Base-by-base conservation (phyloP, 2,888 invertebrate genomes). In the Criorhina ranunculi region DNA sequence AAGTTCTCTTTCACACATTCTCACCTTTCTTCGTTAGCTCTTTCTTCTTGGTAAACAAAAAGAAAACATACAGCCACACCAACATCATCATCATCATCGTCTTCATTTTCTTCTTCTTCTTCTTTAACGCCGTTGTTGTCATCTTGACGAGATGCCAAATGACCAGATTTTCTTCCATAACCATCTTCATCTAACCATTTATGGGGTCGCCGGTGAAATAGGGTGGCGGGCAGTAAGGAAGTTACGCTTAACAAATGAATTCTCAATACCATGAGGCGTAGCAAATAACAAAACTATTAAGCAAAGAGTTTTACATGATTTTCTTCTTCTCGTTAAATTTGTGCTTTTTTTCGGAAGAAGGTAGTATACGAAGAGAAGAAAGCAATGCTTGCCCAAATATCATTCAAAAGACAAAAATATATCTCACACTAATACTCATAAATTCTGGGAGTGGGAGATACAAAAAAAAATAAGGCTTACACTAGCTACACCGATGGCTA, bases 321-420 rank as follows among this genome's bases (percentile, higher is more conserved):
- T 66, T 79, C 73, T 83, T 79, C 67, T 46, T 57, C 29, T 49
- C 46, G 53, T 29, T 19, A 0, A n/a, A n/a, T 33, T 55, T 40
- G 53, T 57, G 35, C 12, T 35, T 60, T 49, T 66, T 60, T 64
- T 37, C 59, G 46, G 77, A 72, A 73, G 82, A 77, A 55, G 59
- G 33, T 42, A 5, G 59, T 59, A 69, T 70, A 81, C 60, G 70
- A 59, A 70, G 69, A 83, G 70, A 69, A 85, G 75, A 80, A 55
- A 70, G 75, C 80, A 69, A 42, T 67, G 75, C 69, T 53, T 79
- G 70, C 80, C 85, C 85, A 85, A 85, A 85, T 85, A 85, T 85
- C 64, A 66, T 85, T 85, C 49, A 76, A 70, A 79, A 64, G 42
- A 83, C 59, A 78, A 73, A 79, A 67, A 85, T 75, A 64, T 85